A percentile compares a stretch with the other conserved stretches of the same genome.
phyloP scores from a whole-genome alignment of 2,113 vertebrate species.

The Kobus ellipsiprymnus region DNA sequence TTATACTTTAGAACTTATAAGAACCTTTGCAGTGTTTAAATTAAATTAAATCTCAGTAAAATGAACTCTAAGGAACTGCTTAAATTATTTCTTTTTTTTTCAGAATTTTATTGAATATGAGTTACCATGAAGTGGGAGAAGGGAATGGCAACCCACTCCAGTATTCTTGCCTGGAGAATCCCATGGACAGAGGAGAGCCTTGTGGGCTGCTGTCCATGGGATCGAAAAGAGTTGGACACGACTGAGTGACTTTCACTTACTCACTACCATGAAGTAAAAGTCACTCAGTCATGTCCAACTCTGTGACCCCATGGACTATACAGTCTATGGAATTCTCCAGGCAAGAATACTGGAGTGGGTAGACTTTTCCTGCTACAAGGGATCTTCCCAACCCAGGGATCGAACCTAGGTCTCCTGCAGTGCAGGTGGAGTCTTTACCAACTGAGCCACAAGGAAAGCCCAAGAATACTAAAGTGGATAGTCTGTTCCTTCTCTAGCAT shows the following conservation, averaged over 20 bases:
- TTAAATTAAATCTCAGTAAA: not conserved
- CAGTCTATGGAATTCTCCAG: not conserved
- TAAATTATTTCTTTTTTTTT: not conserved
- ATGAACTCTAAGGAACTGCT: not conserved
- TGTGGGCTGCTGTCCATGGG: not conserved
- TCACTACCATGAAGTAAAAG: not conserved
- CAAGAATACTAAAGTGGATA: not conserved
- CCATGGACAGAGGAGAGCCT: not conserved
- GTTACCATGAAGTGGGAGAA: not conserved
- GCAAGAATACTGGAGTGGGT: not conserved
- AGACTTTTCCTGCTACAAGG: not conserved
- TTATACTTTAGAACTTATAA: not conserved
- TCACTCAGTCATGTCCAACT: not conserved
- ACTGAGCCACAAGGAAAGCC: not conserved
- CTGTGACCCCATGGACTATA: not conserved
- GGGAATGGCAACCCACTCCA: not conserved
- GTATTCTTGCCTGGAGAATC: not conserved
- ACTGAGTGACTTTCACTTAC: not conserved
- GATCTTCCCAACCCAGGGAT: not conserved
- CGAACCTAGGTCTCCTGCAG: not conserved
- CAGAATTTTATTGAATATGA: not conserved
- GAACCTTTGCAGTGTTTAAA: not conserved
- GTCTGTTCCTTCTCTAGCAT: not conserved
- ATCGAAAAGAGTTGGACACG: fast-evolving
- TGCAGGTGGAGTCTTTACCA: not conserved